Percentiles rank a stretch among this genome's conserved stretches.
phyloP scores from a whole-genome alignment of 2,113 vertebrate species.

The Zapornia atra region DNA sequence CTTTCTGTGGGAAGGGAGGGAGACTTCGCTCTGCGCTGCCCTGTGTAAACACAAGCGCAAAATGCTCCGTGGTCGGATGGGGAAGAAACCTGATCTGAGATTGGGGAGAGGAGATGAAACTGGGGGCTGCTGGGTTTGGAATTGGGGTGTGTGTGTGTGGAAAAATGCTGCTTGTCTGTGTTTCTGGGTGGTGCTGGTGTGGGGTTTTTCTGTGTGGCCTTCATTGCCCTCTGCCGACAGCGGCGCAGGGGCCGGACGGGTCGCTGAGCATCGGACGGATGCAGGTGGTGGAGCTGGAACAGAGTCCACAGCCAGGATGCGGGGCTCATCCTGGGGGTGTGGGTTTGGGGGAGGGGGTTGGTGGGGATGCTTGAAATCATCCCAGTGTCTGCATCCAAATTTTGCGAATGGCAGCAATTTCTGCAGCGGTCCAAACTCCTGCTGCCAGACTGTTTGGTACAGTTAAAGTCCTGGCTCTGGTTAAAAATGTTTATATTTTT shows the following conservation, averaged over 20 bases:
- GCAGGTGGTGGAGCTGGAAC: background rate
- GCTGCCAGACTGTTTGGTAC: background rate
- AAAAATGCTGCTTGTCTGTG: conserved; percentile 11
- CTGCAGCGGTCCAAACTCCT: background rate
- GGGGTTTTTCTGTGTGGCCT: conserved; percentile 2
- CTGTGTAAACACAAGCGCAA: background rate
- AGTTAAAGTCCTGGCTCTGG: background rate
- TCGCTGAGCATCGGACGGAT: background rate
- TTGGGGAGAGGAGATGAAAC: conserved; percentile 45
- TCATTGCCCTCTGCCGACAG: conserved; percentile 63
- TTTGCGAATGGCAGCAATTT: background rate
- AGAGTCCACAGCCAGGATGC: background rate
- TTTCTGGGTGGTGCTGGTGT: background rate
- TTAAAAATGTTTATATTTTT: background rate
- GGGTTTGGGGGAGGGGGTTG: background rate
- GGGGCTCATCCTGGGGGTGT: background rate
- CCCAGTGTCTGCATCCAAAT: background rate
- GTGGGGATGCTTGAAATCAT: background rate
- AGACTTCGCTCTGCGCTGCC: background rate
- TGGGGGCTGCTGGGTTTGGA: conserved; percentile 41
- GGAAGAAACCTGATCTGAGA: background rate
- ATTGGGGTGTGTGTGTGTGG: background rate
- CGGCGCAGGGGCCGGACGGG: background rate
- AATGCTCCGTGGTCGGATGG: background rate
- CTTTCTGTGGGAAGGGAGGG: background rate